Evolutionary conservation across 2,888 invertebrate species (phyloP).

Genomic region (Busseola fusca): DNA sequence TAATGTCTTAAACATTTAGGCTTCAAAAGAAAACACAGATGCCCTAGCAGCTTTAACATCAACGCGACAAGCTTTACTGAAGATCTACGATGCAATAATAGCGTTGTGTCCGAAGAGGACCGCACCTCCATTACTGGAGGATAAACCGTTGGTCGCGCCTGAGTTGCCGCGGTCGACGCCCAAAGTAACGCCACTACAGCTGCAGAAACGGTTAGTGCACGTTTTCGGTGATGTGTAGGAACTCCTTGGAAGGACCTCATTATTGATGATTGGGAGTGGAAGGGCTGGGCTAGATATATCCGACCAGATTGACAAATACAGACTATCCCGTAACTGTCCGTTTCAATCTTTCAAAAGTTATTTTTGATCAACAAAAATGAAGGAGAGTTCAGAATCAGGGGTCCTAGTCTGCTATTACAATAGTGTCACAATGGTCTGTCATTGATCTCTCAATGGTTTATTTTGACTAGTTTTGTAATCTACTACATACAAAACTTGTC

Average conservation of each 20-base stretch:
- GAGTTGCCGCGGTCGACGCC: conserved; percentile 77
- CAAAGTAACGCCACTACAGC: conserved; percentile 83
- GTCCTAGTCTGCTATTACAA: too few species aligned
- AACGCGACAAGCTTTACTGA: conserved; percentile 90
- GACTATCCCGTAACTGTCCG: background rate
- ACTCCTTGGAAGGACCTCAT: background rate
- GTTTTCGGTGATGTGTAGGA: background rate
- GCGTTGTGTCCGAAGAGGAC: conserved; percentile 90
- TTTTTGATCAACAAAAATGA: background rate
- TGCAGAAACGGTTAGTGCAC: conserved; percentile 83
- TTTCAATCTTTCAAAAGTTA: background rate
- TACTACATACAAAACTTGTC: too few species aligned
- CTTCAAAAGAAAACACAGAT: conserved; percentile 89
- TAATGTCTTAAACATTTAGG: conserved; percentile 66
- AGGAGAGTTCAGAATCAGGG: background rate
- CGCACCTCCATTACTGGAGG: conserved; percentile 88
- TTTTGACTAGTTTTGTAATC: too few species aligned
- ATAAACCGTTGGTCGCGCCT: conserved; percentile 78
- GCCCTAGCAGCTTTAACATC: conserved; percentile 89
- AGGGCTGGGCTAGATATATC: background rate
- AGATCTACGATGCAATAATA: conserved; percentile 90
- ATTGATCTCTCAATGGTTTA: too few species aligned
- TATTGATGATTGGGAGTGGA: background rate
- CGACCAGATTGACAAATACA: background rate
- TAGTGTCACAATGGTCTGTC: too few species aligned